These are phyloP conservation scores for Carettochelys insculpta DNA, from an alignment of 2,113 vertebrate species.

Conservation along the genomic window DNA sequence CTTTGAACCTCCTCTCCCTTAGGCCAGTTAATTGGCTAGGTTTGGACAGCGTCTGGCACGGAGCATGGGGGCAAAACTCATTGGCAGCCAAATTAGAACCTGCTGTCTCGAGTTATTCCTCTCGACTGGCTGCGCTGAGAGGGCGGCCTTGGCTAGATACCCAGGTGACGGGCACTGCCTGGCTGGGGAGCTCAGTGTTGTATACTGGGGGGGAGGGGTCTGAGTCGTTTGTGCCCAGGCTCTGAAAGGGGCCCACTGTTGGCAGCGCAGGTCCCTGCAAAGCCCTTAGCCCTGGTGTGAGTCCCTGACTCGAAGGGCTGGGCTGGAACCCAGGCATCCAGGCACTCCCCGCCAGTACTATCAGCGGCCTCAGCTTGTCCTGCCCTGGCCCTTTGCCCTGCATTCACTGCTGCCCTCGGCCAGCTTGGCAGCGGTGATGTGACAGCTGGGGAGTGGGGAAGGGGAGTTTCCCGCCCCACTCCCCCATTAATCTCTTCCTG, in stretches of 20 bases:
- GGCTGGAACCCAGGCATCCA: neutral
- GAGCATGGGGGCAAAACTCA: neutral
- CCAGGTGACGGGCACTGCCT: neutral
- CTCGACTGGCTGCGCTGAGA: neutral
- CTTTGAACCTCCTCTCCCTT: neutral
- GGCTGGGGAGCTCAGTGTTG: neutral
- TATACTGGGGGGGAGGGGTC: neutral
- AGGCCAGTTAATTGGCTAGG: neutral
- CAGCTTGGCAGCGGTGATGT: neutral
- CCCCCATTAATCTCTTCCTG: neutral
- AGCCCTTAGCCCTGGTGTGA: neutral
- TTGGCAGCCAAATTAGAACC: neutral
- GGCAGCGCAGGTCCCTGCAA: no score
- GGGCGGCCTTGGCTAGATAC: neutral
- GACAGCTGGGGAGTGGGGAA: neutral
- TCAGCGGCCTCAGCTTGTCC: neutral
- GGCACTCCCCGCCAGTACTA: neutral
- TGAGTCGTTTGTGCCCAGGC: no score
- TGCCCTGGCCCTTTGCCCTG: neutral
- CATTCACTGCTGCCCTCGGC: neutral
- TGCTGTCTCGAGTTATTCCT: neutral
- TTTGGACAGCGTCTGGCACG: neutral
- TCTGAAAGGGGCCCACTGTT: neutral
- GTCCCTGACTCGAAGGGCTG: neutral
- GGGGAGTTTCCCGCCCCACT: neutral